Evolutionary conservation across 1,140 invertebrate genomes (phyloP).

Genomic region (Sesamia nonagrioides): DNA sequence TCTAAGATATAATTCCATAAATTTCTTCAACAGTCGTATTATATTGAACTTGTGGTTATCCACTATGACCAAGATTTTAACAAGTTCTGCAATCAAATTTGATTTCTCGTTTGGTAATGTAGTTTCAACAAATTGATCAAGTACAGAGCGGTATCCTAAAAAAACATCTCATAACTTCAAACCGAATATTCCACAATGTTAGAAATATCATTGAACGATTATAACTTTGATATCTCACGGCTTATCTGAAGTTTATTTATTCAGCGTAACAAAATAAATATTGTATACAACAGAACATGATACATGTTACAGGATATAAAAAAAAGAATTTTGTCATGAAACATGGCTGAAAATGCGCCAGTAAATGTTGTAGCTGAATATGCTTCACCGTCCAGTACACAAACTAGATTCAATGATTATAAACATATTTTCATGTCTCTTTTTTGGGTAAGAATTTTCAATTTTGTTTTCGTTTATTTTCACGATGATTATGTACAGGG

Average conservation of each 20-base stretch:
- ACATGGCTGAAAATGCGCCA: constrained; percentile 17
- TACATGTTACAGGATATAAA: constrained; percentile 5
- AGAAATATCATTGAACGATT: background rate
- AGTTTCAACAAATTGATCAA: too few relatives aligned
- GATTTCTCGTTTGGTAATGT: too few relatives aligned
- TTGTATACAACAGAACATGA: constrained; percentile 12
- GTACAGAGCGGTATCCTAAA: background rate
- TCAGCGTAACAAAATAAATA: background rate
- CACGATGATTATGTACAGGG: background rate
- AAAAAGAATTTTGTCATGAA: constrained; percentile 30
- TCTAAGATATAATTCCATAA: too few relatives aligned
- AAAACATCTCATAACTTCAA: background rate
- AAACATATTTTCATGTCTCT: background rate
- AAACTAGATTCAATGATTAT: constrained; percentile 13
- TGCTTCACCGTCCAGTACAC: background rate
- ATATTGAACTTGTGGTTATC: too few relatives aligned
- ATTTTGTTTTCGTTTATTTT: background rate
- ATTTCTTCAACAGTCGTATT: too few relatives aligned
- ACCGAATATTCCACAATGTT: background rate
- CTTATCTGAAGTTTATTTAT: constrained; percentile 25
- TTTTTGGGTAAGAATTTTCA: background rate
- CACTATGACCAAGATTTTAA: too few relatives aligned
- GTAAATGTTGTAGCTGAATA: constrained; percentile 11
- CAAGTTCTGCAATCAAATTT: too few relatives aligned
- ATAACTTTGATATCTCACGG: background rate